Percentiles rank a stretch among this genome's conserved stretches.
These are phyloP conservation scores for Australoheros facetus DNA, from an alignment of 2,797 vertebrate species.

Conservation along the genomic window DNA sequence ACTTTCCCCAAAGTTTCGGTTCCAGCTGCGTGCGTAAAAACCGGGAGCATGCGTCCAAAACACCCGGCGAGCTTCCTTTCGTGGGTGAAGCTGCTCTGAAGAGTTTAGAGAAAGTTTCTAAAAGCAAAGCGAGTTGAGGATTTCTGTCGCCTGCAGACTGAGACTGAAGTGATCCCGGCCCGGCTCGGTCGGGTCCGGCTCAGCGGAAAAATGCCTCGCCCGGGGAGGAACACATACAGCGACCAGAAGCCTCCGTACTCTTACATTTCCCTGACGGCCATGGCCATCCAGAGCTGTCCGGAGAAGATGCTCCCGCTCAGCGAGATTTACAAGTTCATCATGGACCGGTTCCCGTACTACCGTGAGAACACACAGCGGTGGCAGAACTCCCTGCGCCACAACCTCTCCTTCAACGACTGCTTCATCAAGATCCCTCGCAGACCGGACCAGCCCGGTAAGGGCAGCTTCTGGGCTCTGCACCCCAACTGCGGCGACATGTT, in stretches of 20 bases:
- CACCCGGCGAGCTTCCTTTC: background rate
- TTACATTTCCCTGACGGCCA: slow-evolving; percentile 96
- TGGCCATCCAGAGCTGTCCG: slow-evolving; percentile 97
- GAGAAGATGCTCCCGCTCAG: slow-evolving; percentile 99
- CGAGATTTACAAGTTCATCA: slow-evolving; percentile 99
- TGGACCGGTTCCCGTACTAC: slow-evolving; percentile 98
- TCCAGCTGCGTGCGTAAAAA: background rate
- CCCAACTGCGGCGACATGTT: slow-evolving; percentile 97
- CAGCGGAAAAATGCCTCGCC: slow-evolving; percentile 86
- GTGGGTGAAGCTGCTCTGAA: slow-evolving; percentile 16
- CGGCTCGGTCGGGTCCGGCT: background rate
- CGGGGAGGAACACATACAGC: slow-evolving; percentile 96
- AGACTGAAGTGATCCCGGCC: background rate
- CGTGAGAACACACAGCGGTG: slow-evolving; percentile 97
- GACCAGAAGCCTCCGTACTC: slow-evolving; percentile 98
- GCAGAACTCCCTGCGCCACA: slow-evolving; percentile 98
- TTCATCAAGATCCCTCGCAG: slow-evolving; percentile 97
- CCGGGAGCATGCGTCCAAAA: slow-evolving; percentile 26
- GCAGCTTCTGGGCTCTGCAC: slow-evolving; percentile 97
- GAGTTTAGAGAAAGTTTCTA: slow-evolving; percentile 36
- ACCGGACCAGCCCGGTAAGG: slow-evolving; percentile 96
- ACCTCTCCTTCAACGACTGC: slow-evolving; percentile 98
- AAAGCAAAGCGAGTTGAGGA: background rate
- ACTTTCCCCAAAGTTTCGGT: slow-evolving; percentile 20
- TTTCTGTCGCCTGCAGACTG: background rate